These are phyloP conservation scores for Lepidurus arcticus DNA, from an alignment of 1,140 invertebrate genomes.

Conservation along the genomic window DNA sequence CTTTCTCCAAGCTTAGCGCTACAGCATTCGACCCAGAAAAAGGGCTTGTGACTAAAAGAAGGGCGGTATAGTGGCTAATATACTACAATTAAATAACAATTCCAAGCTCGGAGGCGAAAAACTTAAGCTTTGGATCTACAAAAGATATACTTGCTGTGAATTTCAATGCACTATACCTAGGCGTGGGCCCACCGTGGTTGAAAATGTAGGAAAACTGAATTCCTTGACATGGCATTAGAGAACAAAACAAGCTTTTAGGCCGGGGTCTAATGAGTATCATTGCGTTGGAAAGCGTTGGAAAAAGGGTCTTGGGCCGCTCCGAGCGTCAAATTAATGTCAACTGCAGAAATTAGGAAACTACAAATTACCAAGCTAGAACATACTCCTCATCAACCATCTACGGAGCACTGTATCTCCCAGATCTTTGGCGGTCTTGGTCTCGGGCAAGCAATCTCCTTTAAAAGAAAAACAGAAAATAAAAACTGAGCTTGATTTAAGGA, in stretches of 20 bases:
- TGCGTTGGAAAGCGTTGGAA: not conserved
- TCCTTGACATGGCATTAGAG: not conserved
- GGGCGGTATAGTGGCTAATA: not conserved
- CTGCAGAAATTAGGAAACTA: no score
- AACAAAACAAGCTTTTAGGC: not conserved
- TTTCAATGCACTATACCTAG: not conserved
- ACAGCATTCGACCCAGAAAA: not conserved
- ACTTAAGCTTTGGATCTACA: no score
- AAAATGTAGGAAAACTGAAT: not conserved
- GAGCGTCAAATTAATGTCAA: not conserved
- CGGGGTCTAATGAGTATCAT: not conserved
- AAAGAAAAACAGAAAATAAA: no score
- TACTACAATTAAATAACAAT: slow-evolving; percentile 15
- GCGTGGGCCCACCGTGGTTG: no score
- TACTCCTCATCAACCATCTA: no score
- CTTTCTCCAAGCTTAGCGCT: not conserved
- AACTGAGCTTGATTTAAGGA: no score
- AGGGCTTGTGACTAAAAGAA: not conserved
- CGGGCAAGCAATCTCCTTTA: no score
- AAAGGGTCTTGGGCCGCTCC: not conserved
- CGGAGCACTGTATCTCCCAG: not conserved
- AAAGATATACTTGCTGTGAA: not conserved
- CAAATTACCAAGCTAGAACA: no score
- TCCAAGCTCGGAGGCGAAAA: not conserved
- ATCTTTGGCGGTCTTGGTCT: no score